Evolutionary conservation across 1,140 invertebrate genomes (phyloP).

Genomic region (Drosophila pallidifrons): DNA sequence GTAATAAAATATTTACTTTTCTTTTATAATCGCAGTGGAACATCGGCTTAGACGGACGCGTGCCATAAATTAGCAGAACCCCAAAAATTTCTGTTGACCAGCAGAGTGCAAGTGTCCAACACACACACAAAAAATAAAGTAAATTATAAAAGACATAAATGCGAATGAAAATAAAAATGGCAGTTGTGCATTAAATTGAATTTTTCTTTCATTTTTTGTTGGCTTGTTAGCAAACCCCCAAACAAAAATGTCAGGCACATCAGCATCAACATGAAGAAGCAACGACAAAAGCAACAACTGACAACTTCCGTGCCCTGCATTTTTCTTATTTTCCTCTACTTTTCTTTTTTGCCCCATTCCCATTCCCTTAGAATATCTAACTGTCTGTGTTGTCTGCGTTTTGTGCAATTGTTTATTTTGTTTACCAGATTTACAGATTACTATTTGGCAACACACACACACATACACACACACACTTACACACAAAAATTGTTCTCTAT

Average conservation of each 20-base stretch:
- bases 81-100: not conserved
- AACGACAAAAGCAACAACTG: constrained; percentile 43
- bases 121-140: constrained; percentile 4
- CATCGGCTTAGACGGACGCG: constrained; percentile 34
- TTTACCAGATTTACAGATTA: constrained; percentile 54
- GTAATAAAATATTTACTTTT: constrained; percentile 62
- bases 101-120: not conserved
- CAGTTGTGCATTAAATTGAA: constrained; percentile 37
- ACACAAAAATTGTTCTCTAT: constrained; percentile 35
- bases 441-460: constrained; percentile 29
- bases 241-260: constrained; percentile 14
- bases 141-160: constrained; percentile 1
- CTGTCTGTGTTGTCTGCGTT: constrained; percentile 16
- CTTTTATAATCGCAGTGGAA: constrained; percentile 31
- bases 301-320: constrained; percentile 35
- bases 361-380: not conserved
- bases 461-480: no score
- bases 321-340: constrained; percentile 14
- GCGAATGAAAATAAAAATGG: constrained; percentile 15
- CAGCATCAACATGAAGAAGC: not conserved
- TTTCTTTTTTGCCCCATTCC: constrained; percentile 7
- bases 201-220: not conserved
- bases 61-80: constrained; percentile 45
- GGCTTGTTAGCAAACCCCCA: not conserved
- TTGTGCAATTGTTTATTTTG: constrained; percentile 51